Conservation (phyloP, 2,797 vertebrate genomes). For the Heteromormyrus szaboi region DNA sequence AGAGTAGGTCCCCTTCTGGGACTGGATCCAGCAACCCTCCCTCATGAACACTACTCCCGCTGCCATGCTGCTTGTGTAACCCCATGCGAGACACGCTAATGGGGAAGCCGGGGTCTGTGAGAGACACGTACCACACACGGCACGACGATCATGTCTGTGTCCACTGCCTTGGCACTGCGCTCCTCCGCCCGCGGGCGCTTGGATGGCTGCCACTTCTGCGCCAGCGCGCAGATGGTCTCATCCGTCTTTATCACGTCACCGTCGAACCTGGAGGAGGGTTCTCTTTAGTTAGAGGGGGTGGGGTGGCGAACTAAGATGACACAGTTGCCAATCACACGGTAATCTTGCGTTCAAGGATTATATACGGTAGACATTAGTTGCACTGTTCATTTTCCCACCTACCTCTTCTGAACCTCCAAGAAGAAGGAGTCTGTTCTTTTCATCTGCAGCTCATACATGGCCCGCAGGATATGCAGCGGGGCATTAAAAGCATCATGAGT, state of each 20-base stretch:
- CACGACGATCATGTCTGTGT: slow-evolving; percentile 90
- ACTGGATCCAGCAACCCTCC: neutral
- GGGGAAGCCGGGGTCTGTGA: neutral
- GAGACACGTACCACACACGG: slow-evolving; percentile 72
- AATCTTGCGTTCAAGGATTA: neutral
- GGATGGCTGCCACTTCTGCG: slow-evolving; percentile 88
- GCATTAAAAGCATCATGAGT: slow-evolving; percentile 91
- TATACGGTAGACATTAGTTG: neutral
- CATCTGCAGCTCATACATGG: slow-evolving; percentile 94
- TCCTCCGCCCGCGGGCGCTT: slow-evolving; percentile 74
- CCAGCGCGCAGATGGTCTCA: slow-evolving; percentile 83
- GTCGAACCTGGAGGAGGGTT: slow-evolving; percentile 70
- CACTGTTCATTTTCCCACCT: neutral
- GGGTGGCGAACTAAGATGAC: neutral
- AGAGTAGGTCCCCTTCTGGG: neutral
- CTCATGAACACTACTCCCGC: neutral
- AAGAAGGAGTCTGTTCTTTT: slow-evolving; percentile 93
- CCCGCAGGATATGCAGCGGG: slow-evolving; percentile 87
- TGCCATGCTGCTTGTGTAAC: neutral
- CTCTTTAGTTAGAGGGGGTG: neutral
- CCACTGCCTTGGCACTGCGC: slow-evolving; percentile 81
- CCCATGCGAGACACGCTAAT: neutral
- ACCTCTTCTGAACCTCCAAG: slow-evolving; percentile 93
- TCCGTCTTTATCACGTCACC: slow-evolving; percentile 87
- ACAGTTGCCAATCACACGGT: neutral